phyloP scores from a whole-genome alignment of 2,888 invertebrate genomes.

The Dryomyza anilis region DNA sequence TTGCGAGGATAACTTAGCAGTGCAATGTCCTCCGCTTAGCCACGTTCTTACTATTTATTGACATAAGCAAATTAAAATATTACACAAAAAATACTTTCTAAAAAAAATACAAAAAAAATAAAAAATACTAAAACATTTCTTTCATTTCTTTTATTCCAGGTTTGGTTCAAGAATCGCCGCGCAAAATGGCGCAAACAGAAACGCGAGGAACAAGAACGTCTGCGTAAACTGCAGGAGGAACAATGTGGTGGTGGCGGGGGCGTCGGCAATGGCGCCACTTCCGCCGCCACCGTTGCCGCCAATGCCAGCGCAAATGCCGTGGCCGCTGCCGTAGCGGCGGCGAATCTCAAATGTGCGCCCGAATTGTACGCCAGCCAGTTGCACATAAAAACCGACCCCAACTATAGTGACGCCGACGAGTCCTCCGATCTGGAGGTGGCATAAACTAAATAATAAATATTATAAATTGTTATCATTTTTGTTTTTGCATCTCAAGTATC shows the following conservation, averaged over 20 bases:
- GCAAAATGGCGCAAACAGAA: slow-evolving; percentile 97
- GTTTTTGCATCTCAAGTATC: background rate
- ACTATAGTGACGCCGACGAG: slow-evolving; percentile 71
- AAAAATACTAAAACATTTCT: slow-evolving; percentile 2
- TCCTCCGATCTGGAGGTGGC: slow-evolving; percentile 84
- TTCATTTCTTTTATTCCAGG: slow-evolving; percentile 67
- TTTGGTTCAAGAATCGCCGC: slow-evolving; percentile 95
- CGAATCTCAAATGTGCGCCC: slow-evolving; percentile 52
- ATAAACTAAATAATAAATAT: no score
- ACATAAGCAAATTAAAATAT: slow-evolving; percentile 32
- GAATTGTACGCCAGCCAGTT: slow-evolving; percentile 54
- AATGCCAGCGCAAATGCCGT: slow-evolving; percentile 1
- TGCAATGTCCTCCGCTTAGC: slow-evolving; percentile 7
- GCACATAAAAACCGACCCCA: slow-evolving; percentile 58
- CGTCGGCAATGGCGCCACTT: slow-evolving; percentile 39
- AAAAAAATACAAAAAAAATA: slow-evolving; percentile 1
- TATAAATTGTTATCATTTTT: slow-evolving; percentile 19
- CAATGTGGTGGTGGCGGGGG: slow-evolving; percentile 59
- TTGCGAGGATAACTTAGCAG: slow-evolving; percentile 4
- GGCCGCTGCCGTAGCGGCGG: slow-evolving; percentile 33
- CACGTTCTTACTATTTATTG: background rate
- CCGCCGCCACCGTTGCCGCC: slow-evolving; percentile 10
- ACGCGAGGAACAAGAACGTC: slow-evolving; percentile 82
- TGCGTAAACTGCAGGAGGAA: slow-evolving; percentile 83
- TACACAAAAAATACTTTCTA: slow-evolving; percentile 12